Conservation (phyloP, 2,797 vertebrate species). For the Rhinoraja longicauda region DNA sequence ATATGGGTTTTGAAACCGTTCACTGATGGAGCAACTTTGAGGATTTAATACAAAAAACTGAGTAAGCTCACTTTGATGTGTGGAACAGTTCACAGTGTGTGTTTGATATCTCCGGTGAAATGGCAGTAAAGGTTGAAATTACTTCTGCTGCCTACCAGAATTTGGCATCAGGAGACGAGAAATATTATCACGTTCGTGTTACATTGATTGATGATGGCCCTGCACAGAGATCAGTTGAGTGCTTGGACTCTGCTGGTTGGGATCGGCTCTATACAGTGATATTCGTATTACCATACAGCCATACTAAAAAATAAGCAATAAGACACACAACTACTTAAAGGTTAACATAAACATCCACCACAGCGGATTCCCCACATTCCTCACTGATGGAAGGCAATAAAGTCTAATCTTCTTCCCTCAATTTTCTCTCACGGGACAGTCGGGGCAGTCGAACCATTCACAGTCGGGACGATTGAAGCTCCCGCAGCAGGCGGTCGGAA, state of each 20-base stretch:
- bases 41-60: slow-evolving; percentile 1
- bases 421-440: no score
- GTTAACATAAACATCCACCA: no score
- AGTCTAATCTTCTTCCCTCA: no score
- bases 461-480: background rate
- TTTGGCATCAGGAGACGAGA: no score
- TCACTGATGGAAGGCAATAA: background rate
- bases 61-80: background rate
- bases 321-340: no score
- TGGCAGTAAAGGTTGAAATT: background rate
- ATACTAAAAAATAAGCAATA: no score
- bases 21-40: background rate
- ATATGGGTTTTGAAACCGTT: background rate
- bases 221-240: background rate
- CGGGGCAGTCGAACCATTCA: background rate
- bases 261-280: no score
- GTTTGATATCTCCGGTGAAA: background rate
- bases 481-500: no score
- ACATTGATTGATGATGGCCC: background rate
- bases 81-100: background rate
- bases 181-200: background rate
- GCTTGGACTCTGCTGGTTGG: background rate
- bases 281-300: no score
- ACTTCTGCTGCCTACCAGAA: background rate
- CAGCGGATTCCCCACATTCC: no score